These are phyloP conservation scores for Pseudorhombus dupliciocellatus DNA, from an alignment of 2,113 vertebrate species.

Conservation along the genomic window DNA sequence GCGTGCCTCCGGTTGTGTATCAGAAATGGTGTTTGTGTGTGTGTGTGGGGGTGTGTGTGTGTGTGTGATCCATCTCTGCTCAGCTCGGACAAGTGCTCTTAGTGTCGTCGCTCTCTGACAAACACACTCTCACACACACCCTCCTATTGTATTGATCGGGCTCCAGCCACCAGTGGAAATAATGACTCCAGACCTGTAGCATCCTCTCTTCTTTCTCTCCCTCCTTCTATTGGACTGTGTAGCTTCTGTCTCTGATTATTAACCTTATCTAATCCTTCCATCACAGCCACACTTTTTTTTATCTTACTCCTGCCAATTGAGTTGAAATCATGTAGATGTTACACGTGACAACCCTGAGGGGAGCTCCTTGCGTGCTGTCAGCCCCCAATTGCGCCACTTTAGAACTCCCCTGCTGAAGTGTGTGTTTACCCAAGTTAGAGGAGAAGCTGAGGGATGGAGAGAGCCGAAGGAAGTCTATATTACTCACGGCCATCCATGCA, in stretches of 20 bases:
- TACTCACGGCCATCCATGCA: constrained; percentile 43
- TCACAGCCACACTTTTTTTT: too few species aligned
- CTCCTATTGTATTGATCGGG: constrained; percentile 58
- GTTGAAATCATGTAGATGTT: constrained; percentile 10
- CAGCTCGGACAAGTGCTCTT: constrained; percentile 29
- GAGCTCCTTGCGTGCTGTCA: not conserved
- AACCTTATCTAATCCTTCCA: not conserved
- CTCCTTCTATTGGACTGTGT: not conserved
- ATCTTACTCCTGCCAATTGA: too few species aligned
- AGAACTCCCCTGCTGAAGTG: not conserved
- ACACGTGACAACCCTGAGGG: not conserved
- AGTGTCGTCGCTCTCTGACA: constrained; percentile 35
- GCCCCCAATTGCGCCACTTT: not conserved
- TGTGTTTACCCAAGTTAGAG: constrained; percentile 21
- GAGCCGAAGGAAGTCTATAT: constrained; percentile 41
- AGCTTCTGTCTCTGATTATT: constrained; percentile 2
- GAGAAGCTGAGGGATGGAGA: constrained; percentile 21
- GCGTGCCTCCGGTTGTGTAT: constrained; percentile 60
- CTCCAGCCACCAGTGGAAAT: constrained; percentile 60
- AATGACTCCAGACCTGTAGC: constrained; percentile 60
- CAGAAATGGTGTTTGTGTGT: constrained; percentile 63
- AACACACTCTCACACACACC: constrained; percentile 33
- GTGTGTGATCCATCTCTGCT: constrained; percentile 18
- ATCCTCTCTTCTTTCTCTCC: constrained; percentile 12
- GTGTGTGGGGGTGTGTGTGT: constrained; percentile 12